phyloP scores from a whole-genome alignment of 2,797 vertebrate species.

The Momotus momota region DNA sequence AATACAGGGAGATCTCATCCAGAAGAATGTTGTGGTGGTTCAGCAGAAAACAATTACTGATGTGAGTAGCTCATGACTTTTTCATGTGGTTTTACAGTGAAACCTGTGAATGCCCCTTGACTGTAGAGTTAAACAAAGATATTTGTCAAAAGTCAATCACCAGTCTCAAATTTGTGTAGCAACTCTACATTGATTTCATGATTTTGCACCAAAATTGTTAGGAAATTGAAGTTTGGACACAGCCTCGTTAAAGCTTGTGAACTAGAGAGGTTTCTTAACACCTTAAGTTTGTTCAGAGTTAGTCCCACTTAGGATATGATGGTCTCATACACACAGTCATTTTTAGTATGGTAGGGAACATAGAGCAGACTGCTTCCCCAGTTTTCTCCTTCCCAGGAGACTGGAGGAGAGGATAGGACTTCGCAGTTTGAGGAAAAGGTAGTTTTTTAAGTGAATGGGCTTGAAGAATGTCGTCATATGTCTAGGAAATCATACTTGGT shows the following conservation, averaged over 20 bases:
- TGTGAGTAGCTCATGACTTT: background rate
- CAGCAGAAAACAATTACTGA: background rate
- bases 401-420: no score
- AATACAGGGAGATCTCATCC: background rate
- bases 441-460: background rate
- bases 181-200: background rate
- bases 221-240: background rate
- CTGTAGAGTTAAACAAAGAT: background rate
- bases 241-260: background rate
- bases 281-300: background rate
- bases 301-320: background rate
- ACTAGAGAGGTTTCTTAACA: background rate
- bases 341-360: background rate
- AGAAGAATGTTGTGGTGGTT: background rate
- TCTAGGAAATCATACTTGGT: background rate
- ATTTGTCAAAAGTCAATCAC: background rate
- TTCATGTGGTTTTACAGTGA: constrained; percentile 24
- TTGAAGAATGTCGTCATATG: background rate
- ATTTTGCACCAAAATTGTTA: background rate
- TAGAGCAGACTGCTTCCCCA: background rate
- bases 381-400: background rate
- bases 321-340: background rate
- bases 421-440: background rate
- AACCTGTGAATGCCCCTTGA: background rate
- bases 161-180: background rate